These are phyloP conservation scores for Notarius lentiginosus DNA, from an alignment of 2,113 vertebrate genomes.

Conservation along the genomic window DNA sequence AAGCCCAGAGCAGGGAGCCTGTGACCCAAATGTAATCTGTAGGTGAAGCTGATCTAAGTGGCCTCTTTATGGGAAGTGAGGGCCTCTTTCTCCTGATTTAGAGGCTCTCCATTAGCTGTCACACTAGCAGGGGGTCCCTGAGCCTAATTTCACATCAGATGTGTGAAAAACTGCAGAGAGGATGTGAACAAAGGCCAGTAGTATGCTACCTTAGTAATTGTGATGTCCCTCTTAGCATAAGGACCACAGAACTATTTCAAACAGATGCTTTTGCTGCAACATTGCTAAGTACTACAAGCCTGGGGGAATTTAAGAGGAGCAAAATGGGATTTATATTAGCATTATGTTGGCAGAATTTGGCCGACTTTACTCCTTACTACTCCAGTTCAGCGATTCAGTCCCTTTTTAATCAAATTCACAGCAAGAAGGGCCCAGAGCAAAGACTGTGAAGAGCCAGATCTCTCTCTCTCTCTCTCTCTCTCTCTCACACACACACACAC, in stretches of 20 bases:
- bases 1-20: conserved; percentile 39
- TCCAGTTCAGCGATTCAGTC: conserved; percentile 37
- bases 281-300: conserved; percentile 36
- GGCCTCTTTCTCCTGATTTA: conserved; percentile 55
- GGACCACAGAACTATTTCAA: conserved; percentile 25
- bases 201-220: conserved; percentile 40
- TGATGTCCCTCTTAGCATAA: conserved; percentile 38
- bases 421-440: conserved; percentile 49
- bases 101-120: conserved; percentile 59
- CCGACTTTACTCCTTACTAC: conserved; percentile 45
- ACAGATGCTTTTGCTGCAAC: conserved; percentile 19
- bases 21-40: conserved; percentile 58
- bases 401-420: conserved; percentile 49
- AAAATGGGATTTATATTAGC: conserved; percentile 43
- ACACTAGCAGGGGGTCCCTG: conserved; percentile 59
- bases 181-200: conserved; percentile 49
- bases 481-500: conserved; percentile 4
- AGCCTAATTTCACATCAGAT: conserved; percentile 71
- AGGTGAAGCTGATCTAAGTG: conserved; percentile 54
- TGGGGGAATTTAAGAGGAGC: conserved; percentile 34
- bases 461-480: conserved; percentile 4
- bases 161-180: conserved; percentile 65
- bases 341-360: conserved; percentile 40
- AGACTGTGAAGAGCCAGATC: conserved; percentile 49
- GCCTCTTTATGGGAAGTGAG: conserved; percentile 44